phyloP scores from a whole-genome alignment of 2,888 invertebrate species.

The Tenthredo livida region DNA sequence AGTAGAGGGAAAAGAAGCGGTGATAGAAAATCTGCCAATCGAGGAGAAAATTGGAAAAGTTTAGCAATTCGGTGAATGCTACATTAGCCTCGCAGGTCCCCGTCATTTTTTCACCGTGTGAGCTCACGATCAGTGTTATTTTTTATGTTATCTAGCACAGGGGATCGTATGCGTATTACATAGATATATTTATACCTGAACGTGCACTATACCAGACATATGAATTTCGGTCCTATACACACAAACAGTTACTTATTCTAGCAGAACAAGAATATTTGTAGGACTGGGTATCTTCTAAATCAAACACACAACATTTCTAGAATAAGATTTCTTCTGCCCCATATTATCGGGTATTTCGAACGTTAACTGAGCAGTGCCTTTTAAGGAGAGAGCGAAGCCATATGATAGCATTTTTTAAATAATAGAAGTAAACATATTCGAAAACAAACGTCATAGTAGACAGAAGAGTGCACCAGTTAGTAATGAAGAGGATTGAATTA shows the following conservation, averaged over 20 bases:
- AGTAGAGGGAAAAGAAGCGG: not conserved
- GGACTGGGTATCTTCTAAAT: not conserved
- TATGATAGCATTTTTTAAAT: not conserved
- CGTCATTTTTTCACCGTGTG: constrained; percentile 59
- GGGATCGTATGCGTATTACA: constrained; percentile 32
- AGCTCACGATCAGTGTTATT: constrained; percentile 33
- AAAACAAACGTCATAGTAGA: not conserved
- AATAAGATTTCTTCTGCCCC: not conserved
- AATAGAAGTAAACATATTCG: constrained; percentile 4
- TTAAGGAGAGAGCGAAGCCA: not conserved
- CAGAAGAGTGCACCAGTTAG: not conserved
- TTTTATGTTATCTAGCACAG: constrained; percentile 38
- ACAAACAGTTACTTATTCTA: not conserved
- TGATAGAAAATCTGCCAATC: constrained; percentile 61
- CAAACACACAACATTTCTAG: not conserved
- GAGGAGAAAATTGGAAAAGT: constrained; percentile 66
- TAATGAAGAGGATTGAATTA: not conserved
- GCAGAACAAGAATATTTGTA: not conserved
- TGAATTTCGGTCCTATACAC: not conserved
- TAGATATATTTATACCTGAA: not conserved
- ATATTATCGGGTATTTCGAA: not conserved
- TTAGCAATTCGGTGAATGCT: constrained; percentile 61
- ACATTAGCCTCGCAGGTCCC: constrained; percentile 60
- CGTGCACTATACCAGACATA: not conserved
- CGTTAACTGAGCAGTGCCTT: not conserved